Conservation (phyloP, 2,113 vertebrate species). For the Meriones unguiculatus region DNA sequence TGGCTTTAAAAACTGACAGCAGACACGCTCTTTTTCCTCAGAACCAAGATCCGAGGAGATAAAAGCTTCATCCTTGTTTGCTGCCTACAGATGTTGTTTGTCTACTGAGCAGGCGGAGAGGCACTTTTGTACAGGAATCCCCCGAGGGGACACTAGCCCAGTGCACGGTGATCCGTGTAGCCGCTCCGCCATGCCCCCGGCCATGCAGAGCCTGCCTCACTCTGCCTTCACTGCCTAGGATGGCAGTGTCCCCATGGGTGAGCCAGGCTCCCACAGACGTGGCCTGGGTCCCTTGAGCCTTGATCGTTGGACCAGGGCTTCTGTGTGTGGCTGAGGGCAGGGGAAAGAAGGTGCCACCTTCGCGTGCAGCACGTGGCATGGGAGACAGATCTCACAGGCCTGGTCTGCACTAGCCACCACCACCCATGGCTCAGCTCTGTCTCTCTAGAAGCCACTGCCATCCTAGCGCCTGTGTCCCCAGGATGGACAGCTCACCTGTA, state of each 20-base stretch:
- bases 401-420: background rate
- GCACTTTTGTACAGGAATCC: background rate
- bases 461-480: background rate
- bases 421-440: background rate
- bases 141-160: background rate
- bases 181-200: background rate
- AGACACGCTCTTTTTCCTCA: background rate
- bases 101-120: background rate
- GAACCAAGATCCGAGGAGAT: constrained; percentile 38
- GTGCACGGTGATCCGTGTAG: background rate
- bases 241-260: background rate
- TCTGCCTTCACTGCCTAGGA: background rate
- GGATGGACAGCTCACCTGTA: background rate
- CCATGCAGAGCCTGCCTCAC: background rate
- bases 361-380: too few species aligned
- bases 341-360: background rate
- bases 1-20: constrained; percentile 86
- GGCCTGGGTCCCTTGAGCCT: background rate
- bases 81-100: background rate
- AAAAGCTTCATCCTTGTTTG: constrained; percentile 43
- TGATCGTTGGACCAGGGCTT: background rate
- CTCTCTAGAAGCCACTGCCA: background rate
- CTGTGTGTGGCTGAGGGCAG: background rate
- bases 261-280: background rate
- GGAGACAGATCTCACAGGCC: background rate